A percentile compares a stretch with the other conserved stretches of the same genome.
phyloP scores from a whole-genome alignment of 2,888 invertebrate genomes.

The Molorchus minor region DNA sequence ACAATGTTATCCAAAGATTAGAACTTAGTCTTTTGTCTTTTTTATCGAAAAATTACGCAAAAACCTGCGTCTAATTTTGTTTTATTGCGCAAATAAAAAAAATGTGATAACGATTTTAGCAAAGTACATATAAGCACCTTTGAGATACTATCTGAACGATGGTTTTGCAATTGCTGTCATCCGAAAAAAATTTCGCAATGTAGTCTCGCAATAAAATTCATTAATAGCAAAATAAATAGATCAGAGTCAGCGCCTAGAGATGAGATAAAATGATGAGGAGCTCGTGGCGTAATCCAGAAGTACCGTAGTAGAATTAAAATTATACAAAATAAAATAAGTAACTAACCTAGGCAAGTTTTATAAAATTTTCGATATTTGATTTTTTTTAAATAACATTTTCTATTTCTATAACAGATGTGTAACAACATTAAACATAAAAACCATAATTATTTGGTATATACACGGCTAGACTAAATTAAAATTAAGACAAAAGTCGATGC shows the following conservation, averaged over 20 bases:
- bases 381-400: too few relatives aligned
- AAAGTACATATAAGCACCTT: slow-evolving; percentile 15
- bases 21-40: slow-evolving; percentile 13
- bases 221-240: slow-evolving; percentile 25
- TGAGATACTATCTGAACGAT: slow-evolving; percentile 21
- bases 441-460: too few relatives aligned
- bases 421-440: too few relatives aligned
- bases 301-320: too few relatives aligned
- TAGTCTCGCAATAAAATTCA: slow-evolving; percentile 17
- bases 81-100: slow-evolving; percentile 21
- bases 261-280: too few relatives aligned
- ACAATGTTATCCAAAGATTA: slow-evolving; percentile 4
- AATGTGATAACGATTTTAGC: slow-evolving; percentile 17
- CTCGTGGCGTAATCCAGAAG: too few relatives aligned
- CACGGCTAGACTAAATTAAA: too few relatives aligned
- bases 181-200: slow-evolving; percentile 21
- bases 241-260: slow-evolving; percentile 8
- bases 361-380: too few relatives aligned
- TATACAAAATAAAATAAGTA: too few relatives aligned
- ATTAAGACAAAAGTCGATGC: too few relatives aligned
- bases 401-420: too few relatives aligned
- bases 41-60: slow-evolving; percentile 19
- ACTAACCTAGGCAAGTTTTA: too few relatives aligned
- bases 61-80: slow-evolving; percentile 11
- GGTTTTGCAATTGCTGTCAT: slow-evolving; percentile 9